Percentiles rank a stretch among this genome's conserved stretches.
phyloP scores from a whole-genome alignment of 1,140 invertebrate genomes.

The Amyelois transitella region DNA sequence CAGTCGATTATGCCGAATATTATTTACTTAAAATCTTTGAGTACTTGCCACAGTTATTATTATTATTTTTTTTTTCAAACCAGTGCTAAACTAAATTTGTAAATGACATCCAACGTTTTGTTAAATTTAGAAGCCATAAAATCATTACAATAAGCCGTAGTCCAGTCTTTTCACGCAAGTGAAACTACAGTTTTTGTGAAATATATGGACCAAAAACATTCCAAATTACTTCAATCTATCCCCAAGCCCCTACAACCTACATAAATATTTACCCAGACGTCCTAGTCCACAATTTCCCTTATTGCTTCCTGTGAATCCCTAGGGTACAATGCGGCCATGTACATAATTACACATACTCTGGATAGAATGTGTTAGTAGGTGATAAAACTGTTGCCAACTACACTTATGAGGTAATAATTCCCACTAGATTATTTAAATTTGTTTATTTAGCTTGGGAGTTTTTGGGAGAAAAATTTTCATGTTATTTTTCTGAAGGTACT shows the following conservation, averaged over 20 bases:
- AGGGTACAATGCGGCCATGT: neutral
- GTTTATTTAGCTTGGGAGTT: neutral
- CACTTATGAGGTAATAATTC: neutral
- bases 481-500: too few species aligned
- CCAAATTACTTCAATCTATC: neutral
- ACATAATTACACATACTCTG: neutral
- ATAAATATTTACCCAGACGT: constrained; percentile 1
- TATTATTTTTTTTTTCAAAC: too few species aligned
- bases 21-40: too few species aligned
- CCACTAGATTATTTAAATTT: neutral
- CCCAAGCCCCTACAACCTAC: neutral
- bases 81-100: too few species aligned
- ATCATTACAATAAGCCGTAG: too few species aligned
- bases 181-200: too few species aligned
- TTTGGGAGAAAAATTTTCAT: neutral
- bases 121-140: too few species aligned
- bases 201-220: neutral
- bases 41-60: too few species aligned
- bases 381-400: neutral
- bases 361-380: neutral
- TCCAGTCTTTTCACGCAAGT: too few species aligned
- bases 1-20: too few species aligned
- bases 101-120: too few species aligned
- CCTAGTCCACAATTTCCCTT: neutral
- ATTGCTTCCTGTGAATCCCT: neutral